Evolutionary conservation across 2,797 vertebrate genomes (phyloP).

Genomic region (Selene dorsalis): DNA sequence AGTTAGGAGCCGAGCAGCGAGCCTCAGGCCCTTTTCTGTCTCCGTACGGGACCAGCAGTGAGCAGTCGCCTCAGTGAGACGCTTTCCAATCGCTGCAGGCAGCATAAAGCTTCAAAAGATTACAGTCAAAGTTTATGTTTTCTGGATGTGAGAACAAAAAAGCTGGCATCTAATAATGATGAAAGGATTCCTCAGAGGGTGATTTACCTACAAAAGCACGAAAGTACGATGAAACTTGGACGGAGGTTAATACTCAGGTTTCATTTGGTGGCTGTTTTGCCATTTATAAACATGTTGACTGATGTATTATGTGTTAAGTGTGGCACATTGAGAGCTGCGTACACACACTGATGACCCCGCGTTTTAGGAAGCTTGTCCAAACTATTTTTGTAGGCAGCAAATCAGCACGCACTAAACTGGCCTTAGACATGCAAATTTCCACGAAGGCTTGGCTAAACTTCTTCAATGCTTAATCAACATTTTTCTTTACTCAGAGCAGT

Average conservation of each 20-base stretch:
- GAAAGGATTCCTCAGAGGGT: constrained; percentile 63
- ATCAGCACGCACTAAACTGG: constrained; percentile 1
- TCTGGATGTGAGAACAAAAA: constrained; percentile 69
- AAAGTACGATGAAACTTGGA: constrained; percentile 9
- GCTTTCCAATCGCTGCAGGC: constrained; percentile 68
- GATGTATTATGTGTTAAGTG: constrained; percentile 7
- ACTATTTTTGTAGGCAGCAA: constrained; percentile 11
- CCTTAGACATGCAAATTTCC: constrained; percentile 20
- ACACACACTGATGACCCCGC: not conserved
- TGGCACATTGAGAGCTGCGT: constrained; percentile 1
- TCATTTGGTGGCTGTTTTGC: constrained; percentile 16
- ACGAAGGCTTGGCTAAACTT: constrained; percentile 1
- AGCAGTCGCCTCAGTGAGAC: constrained; percentile 68
- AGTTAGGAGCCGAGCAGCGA: constrained; percentile 73
- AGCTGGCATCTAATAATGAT: constrained; percentile 61
- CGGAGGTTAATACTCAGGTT: constrained; percentile 24
- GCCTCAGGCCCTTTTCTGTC: constrained; percentile 66
- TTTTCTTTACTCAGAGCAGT: constrained; percentile 10
- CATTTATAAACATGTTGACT: constrained; percentile 12
- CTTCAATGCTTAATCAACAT: constrained; percentile 5
- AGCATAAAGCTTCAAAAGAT: constrained; percentile 74
- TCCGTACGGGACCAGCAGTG: constrained; percentile 60
- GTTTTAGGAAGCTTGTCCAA: constrained; percentile 22
- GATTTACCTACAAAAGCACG: constrained; percentile 27
- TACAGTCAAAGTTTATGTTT: constrained; percentile 72